A percentile compares a stretch with the other conserved stretches of the same genome.
These are phyloP conservation scores for Rhodinocichla rosea DNA, from an alignment of 2,113 vertebrate genomes.

Conservation along the genomic window DNA sequence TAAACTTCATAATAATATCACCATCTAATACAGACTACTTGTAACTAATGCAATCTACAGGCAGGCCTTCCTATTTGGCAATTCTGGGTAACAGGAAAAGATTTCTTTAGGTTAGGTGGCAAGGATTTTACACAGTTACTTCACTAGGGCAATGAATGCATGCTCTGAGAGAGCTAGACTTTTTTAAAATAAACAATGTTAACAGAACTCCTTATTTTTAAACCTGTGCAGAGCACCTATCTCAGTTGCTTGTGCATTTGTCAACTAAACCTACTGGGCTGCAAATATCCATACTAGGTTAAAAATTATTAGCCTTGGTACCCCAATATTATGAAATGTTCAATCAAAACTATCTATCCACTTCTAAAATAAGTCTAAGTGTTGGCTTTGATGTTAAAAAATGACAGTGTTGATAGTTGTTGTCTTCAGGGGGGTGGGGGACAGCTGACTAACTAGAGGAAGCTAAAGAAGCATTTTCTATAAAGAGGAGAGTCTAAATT, in stretches of 20 bases:
- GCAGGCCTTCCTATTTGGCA: neutral
- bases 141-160: neutral
- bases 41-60: neutral
- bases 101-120: neutral
- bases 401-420: neutral
- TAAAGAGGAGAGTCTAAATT: neutral
- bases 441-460: neutral
- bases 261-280: neutral
- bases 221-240: neutral
- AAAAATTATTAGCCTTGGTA: neutral
- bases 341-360: neutral
- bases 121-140: neutral
- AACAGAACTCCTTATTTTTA: neutral
- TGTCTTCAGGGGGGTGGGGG: neutral
- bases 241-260: neutral
- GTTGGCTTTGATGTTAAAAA: neutral
- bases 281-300: neutral
- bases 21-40: neutral
- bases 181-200: neutral
- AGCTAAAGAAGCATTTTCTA: neutral
- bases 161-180: neutral
- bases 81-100: neutral
- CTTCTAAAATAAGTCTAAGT: neutral
- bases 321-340: neutral
- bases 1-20: neutral